Conservation (phyloP, 1,140 invertebrate genomes). For the Nebria ingens region DNA sequence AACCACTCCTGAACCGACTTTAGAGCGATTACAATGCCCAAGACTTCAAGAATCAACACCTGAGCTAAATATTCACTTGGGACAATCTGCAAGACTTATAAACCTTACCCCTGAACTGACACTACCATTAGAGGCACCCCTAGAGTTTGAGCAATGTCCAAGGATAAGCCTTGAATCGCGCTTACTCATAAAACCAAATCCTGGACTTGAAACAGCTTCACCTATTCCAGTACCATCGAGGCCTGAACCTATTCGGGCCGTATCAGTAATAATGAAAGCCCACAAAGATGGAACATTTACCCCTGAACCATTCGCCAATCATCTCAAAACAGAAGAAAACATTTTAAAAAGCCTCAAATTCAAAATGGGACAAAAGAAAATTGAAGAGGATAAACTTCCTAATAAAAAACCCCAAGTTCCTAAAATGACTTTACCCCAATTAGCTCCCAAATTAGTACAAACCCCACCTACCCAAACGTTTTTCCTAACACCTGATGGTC, state of each 20-base stretch:
- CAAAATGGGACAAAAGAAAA: conserved; percentile 60
- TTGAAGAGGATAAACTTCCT: conserved; percentile 38
- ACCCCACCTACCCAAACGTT: conserved; percentile 21
- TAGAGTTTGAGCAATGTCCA: no score
- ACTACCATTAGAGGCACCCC: conserved; percentile 28
- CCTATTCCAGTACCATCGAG: conserved; percentile 33
- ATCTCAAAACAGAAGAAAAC: conserved; percentile 38
- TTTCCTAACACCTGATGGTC: conserved; percentile 29
- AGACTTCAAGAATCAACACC: no score
- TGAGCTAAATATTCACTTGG: background rate
- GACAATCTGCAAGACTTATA: no score
- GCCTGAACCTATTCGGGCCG: conserved; percentile 31
- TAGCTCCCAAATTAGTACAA: conserved; percentile 32
- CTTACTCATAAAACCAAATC: no score
- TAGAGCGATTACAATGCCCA: no score
- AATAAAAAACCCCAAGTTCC: conserved; percentile 13
- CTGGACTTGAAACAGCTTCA: no score
- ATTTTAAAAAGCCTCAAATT: conserved; percentile 64
- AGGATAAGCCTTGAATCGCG: no score
- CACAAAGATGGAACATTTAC: conserved; percentile 62
- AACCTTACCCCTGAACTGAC: no score
- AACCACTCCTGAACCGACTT: background rate
- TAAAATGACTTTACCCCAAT: conserved; percentile 22
- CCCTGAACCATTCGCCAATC: conserved; percentile 34
- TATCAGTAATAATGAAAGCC: conserved; percentile 71